phyloP scores from a whole-genome alignment of 2,113 vertebrate species.

The Apteryx mantelli region DNA sequence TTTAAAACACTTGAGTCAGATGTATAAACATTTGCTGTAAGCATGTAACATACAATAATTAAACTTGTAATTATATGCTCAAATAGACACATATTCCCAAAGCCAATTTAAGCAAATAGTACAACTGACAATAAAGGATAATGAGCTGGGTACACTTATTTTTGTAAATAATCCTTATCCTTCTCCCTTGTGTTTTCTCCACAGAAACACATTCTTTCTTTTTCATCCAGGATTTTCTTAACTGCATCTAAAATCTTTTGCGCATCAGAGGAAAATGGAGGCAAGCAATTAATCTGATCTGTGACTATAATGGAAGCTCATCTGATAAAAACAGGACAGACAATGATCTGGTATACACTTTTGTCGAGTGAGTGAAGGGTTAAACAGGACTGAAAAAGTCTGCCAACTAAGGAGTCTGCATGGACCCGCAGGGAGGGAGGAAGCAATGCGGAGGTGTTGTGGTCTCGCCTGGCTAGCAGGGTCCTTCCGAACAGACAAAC shows the following conservation, averaged over 20 bases:
- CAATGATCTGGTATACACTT: background rate
- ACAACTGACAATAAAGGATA: slow-evolving; percentile 42
- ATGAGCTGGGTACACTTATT: slow-evolving; percentile 29
- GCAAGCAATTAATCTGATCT: background rate
- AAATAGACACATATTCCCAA: background rate
- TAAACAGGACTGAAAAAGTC: no score
- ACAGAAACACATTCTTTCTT: background rate
- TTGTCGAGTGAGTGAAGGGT: no score
- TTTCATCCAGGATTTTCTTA: background rate
- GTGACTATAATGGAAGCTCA: background rate
- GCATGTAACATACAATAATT: background rate
- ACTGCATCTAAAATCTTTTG: background rate
- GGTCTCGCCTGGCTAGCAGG: no score
- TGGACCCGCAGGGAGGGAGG: no score
- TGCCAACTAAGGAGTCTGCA: no score
- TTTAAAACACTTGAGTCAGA: background rate
- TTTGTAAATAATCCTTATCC: slow-evolving; percentile 26
- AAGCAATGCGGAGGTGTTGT: no score
- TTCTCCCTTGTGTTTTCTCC: background rate
- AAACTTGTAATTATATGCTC: background rate
- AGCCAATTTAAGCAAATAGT: slow-evolving; percentile 25
- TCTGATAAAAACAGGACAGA: background rate
- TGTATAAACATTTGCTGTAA: background rate
- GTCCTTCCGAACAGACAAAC: no score
- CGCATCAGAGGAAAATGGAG: background rate